These are phyloP conservation scores for Odontocerum albicorne DNA, from an alignment of 2,888 invertebrate species.

Conservation along the genomic window DNA sequence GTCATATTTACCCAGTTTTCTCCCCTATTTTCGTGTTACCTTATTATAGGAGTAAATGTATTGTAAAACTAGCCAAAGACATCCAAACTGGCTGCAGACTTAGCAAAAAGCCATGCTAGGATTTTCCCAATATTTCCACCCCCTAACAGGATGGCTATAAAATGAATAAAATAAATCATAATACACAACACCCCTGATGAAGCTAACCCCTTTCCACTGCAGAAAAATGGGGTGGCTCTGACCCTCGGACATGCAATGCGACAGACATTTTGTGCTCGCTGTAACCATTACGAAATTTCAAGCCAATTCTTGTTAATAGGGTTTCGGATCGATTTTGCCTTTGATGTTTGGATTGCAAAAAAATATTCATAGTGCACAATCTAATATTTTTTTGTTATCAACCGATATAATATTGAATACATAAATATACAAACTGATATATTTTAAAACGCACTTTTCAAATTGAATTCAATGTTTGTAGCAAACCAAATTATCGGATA, in stretches of 20 bases:
- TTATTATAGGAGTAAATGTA: slow-evolving; percentile 36
- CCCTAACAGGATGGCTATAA: slow-evolving; percentile 20
- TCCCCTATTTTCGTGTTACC: slow-evolving; percentile 17
- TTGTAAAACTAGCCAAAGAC: slow-evolving; percentile 34
- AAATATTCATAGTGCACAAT: too few relatives aligned
- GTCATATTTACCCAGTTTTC: slow-evolving; percentile 19
- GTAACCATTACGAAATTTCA: too few relatives aligned
- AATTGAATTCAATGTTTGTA: too few relatives aligned
- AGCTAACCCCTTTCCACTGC: not conserved
- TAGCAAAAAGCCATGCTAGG: not conserved
- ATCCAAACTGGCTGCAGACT: not conserved
- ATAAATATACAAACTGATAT: too few relatives aligned
- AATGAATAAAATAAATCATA: slow-evolving; percentile 35
- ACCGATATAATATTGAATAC: too few relatives aligned
- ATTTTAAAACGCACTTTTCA: too few relatives aligned
- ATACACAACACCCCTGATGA: slow-evolving; percentile 22
- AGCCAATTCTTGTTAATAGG: too few relatives aligned
- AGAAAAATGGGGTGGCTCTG: slow-evolving; percentile 1
- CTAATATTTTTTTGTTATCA: too few relatives aligned
- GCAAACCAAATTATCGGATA: too few relatives aligned
- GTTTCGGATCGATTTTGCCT: too few relatives aligned
- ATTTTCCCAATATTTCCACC: slow-evolving; percentile 9
- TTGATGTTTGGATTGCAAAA: too few relatives aligned
- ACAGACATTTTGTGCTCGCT: too few relatives aligned
- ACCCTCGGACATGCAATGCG: slow-evolving; percentile 17